A percentile compares a stretch with the other conserved stretches of the same genome.
phyloP scores from a whole-genome alignment of 2,888 invertebrate genomes.

The Andrena camellia region DNA sequence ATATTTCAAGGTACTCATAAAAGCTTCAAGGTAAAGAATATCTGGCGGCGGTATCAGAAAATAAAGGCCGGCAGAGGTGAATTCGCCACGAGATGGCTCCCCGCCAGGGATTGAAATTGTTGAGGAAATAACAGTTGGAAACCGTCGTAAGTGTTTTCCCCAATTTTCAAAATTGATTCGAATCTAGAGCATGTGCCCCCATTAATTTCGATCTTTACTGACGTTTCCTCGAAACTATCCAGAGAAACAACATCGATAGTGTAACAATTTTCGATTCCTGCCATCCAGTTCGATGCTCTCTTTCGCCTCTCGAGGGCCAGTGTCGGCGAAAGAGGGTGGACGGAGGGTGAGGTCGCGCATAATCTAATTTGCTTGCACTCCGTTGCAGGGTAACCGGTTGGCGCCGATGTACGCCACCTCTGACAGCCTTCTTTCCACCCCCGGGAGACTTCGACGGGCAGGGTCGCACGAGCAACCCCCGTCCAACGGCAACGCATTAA shows the following conservation, averaged over 20 bases:
- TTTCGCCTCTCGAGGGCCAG: slow-evolving; percentile 57
- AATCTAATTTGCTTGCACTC: slow-evolving; percentile 79
- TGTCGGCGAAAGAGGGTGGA: slow-evolving; percentile 64
- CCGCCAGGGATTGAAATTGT: background rate
- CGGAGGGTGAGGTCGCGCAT: slow-evolving; percentile 69
- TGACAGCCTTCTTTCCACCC: slow-evolving; percentile 40
- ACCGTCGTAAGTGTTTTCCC: background rate
- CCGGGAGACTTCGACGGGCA: slow-evolving; percentile 45
- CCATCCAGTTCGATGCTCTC: slow-evolving; percentile 51
- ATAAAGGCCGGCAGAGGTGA: slow-evolving; percentile 38
- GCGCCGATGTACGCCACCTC: slow-evolving; percentile 71
- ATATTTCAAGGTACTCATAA: slow-evolving; percentile 51
- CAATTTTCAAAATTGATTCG: no score
- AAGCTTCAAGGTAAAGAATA: slow-evolving; percentile 47
- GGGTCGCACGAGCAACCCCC: slow-evolving; percentile 43
- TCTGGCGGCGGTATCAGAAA: slow-evolving; percentile 41
- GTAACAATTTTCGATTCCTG: background rate
- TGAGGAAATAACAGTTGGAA: background rate
- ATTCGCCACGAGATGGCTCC: slow-evolving; percentile 7
- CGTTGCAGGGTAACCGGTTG: slow-evolving; percentile 66
- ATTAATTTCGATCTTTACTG: no score
- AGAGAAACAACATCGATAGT: background rate
- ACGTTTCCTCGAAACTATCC: background rate
- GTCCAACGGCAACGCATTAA: slow-evolving; percentile 65
- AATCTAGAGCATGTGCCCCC: no score